A percentile compares a stretch with the other conserved stretches of the same genome.
Conservation (phyloP, 1,140 invertebrate species). For the Mycetomoellerius zeteki region DNA sequence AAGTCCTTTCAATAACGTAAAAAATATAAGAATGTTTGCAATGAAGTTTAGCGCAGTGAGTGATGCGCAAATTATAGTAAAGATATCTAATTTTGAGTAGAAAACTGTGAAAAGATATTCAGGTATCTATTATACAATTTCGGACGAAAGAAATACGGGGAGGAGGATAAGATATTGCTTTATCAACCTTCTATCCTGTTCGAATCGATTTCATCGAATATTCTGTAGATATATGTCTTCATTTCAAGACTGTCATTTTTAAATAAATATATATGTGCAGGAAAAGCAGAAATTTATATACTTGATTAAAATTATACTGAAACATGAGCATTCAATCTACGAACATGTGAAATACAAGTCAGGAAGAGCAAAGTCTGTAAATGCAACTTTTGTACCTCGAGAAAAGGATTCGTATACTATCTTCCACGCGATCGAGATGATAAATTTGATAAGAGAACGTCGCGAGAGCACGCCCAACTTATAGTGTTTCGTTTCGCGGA, state of each 20-base stretch:
- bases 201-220: not conserved
- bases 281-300: not conserved
- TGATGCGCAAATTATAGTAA: not conserved
- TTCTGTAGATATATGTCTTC: not conserved
- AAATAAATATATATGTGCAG: not conserved
- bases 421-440: not conserved
- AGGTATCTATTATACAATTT: not conserved
- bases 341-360: not conserved
- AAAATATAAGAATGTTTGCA: too few relatives aligned
- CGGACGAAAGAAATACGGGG: not conserved
- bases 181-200: not conserved
- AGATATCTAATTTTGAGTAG: not conserved
- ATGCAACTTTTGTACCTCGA: not conserved
- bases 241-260: not conserved
- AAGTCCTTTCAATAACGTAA: too few relatives aligned
- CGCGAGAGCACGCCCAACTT: constrained; percentile 47
- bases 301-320: not conserved
- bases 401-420: not conserved
- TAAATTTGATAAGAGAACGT: constrained; percentile 50
- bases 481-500: constrained; percentile 64
- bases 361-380: not conserved
- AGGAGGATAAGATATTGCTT: not conserved
- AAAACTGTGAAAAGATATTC: not conserved
- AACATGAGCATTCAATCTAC: not conserved
- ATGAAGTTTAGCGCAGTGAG: too few relatives aligned